These are phyloP conservation scores for Drosophila stalkeri DNA, from an alignment of 2,888 invertebrate genomes.

Conservation along the genomic window DNA sequence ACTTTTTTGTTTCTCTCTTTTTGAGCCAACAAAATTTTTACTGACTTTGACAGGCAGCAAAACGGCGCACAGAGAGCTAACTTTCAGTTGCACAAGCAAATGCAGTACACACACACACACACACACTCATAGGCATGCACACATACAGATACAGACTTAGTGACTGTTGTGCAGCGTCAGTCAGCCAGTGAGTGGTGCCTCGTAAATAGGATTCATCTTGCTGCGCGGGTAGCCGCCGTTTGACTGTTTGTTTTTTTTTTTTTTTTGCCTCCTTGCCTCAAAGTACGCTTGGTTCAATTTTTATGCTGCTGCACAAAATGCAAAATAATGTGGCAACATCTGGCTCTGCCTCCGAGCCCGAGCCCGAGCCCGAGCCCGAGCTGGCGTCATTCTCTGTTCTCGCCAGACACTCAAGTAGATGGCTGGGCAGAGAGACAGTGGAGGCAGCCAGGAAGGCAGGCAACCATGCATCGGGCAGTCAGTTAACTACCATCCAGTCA, in stretches of 20 bases:
- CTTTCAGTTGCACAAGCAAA: conserved; percentile 50
- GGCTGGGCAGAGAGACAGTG: conserved; percentile 24
- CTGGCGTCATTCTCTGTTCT: conserved; percentile 59
- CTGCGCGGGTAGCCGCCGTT: conserved; percentile 68
- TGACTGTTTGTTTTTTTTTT: conserved; percentile 31
- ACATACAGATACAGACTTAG: conserved; percentile 12
- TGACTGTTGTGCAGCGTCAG: conserved; percentile 48
- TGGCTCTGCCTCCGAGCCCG: conserved; percentile 40
- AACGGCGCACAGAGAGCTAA: conserved; percentile 45
- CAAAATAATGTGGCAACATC: conserved; percentile 73
- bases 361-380: conserved; percentile 34
- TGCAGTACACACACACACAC: conserved; percentile 16
- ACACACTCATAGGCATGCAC: neutral
- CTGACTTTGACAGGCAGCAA: conserved; percentile 79
- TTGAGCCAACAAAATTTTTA: conserved; percentile 65
- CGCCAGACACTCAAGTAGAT: conserved; percentile 75
- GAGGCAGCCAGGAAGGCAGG: conserved; percentile 14
- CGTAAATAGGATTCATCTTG: conserved; percentile 79
- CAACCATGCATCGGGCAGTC: conserved; percentile 39
- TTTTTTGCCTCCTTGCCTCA: conserved; percentile 17
- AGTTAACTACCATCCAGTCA: conserved; percentile 59
- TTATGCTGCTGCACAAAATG: conserved; percentile 71
- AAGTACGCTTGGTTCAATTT: conserved; percentile 36
- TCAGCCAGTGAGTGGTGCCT: conserved; percentile 67
- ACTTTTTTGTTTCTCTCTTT: conserved; percentile 1